Conservation (phyloP, 2,797 vertebrate genomes). For the Oceanodroma leucorhoa region DNA sequence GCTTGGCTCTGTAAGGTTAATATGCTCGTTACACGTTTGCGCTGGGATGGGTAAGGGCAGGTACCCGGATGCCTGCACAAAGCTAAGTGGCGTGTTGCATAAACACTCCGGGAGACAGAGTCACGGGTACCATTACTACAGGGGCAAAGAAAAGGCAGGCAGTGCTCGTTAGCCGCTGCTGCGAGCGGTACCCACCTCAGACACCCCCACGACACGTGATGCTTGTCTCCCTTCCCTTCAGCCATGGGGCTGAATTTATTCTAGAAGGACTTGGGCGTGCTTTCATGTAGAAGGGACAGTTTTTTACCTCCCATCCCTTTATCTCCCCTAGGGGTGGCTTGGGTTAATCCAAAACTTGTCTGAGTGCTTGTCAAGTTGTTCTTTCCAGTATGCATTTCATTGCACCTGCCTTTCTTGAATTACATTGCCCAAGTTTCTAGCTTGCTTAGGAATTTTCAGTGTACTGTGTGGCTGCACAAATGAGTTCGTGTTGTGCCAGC, state of each 20-base stretch:
- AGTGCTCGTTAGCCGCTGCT: background rate
- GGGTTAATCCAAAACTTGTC: background rate
- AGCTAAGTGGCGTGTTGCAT: background rate
- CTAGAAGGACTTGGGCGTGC: background rate
- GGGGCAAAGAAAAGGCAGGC: background rate
- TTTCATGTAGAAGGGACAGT: background rate
- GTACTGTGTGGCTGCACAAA: background rate
- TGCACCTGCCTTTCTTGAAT: background rate
- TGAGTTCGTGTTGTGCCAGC: background rate
- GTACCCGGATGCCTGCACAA: background rate
- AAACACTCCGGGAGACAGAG: background rate
- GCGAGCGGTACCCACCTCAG: rapidly evolving
- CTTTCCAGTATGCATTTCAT: background rate
- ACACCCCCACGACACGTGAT: rapidly evolving
- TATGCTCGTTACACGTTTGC: rapidly evolving
- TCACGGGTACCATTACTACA: background rate
- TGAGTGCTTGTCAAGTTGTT: background rate
- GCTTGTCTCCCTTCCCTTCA: background rate
- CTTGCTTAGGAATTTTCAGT: background rate
- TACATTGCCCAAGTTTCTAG: background rate
- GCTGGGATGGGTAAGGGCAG: background rate
- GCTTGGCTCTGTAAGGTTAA: background rate
- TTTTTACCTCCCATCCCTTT: background rate
- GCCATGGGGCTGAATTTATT: rapidly evolving
- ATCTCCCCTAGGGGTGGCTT: rapidly evolving